These are phyloP conservation scores for Glaucomys volans DNA, from an alignment of 2,113 vertebrate species.

Conservation along the genomic window DNA sequence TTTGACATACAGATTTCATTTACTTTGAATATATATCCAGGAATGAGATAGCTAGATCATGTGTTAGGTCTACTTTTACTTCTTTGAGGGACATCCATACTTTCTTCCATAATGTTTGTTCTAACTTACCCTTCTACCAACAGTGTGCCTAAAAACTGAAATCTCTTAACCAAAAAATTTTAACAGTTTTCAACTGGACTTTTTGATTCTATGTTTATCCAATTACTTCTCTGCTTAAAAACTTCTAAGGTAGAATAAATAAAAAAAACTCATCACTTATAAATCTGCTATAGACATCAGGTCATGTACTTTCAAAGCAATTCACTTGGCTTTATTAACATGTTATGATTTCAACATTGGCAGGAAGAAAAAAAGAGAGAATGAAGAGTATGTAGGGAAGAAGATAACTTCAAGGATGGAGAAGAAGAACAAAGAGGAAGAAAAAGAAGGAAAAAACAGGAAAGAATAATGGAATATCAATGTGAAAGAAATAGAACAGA, in stretches of 20 bases:
- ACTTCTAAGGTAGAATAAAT: background rate
- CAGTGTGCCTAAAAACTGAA: too few species aligned
- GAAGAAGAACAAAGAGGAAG: background rate
- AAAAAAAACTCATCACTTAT: slow-evolving; percentile 1
- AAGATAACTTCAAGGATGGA: background rate
- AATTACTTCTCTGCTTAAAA: background rate
- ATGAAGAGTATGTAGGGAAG: background rate
- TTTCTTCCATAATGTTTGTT: background rate
- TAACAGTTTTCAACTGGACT: background rate
- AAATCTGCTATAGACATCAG: background rate
- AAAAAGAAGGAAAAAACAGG: background rate
- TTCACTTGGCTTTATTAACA: background rate
- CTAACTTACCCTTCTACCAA: background rate
- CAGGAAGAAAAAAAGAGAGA: background rate
- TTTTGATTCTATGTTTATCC: background rate
- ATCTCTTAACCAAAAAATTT: background rate
- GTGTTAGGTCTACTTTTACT: too few species aligned
- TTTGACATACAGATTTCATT: background rate
- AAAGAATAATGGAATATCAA: background rate
- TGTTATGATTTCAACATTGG: background rate
- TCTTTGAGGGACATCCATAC: too few species aligned
- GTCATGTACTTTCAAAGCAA: background rate
- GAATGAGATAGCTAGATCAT: background rate
- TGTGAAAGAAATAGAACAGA: background rate
- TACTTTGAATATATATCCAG: background rate